Percentiles rank a stretch among this genome's conserved stretches.
Conservation (phyloP, 2,888 invertebrate species). For the Gastracanthus pulcherrimus region DNA sequence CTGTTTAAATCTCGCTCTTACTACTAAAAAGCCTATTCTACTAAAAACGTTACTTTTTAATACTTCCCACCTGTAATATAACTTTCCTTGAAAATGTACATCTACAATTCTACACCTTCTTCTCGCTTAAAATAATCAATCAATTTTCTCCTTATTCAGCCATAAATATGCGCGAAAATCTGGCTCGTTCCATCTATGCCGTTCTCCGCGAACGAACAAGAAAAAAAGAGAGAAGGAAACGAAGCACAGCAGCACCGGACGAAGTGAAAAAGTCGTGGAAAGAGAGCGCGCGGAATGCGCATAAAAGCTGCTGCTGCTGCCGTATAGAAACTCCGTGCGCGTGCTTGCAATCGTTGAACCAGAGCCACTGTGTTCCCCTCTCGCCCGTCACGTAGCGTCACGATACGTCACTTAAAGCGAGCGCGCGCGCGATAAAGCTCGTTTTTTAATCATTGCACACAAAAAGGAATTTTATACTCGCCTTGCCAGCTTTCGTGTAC, state of each 20-base stretch:
- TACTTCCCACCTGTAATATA: too few species aligned
- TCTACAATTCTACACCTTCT: too few species aligned
- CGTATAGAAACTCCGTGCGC: constrained; percentile 33
- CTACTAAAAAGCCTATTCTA: too few species aligned
- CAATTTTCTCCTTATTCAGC: not conserved
- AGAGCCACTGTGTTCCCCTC: not conserved
- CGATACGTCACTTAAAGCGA: constrained; percentile 39
- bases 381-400: not conserved
- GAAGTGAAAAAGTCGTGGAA: not conserved
- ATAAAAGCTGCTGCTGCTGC: constrained; percentile 1
- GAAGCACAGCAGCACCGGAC: not conserved
- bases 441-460: constrained; percentile 53
- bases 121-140: not conserved
- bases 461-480: constrained; percentile 1
- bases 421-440: constrained; percentile 30
- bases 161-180: not conserved
- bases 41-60: not conserved
- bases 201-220: not conserved
- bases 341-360: constrained; percentile 48
- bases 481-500: not conserved
- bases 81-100: not conserved
- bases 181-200: not conserved
- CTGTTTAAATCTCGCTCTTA: too few species aligned
- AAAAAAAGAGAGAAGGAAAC: not conserved
- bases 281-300: not conserved